Percentiles rank a stretch among this genome's conserved stretches.
These are phyloP conservation scores for Ciconia maguari DNA, from an alignment of 2,113 vertebrate species.

Conservation along the genomic window DNA sequence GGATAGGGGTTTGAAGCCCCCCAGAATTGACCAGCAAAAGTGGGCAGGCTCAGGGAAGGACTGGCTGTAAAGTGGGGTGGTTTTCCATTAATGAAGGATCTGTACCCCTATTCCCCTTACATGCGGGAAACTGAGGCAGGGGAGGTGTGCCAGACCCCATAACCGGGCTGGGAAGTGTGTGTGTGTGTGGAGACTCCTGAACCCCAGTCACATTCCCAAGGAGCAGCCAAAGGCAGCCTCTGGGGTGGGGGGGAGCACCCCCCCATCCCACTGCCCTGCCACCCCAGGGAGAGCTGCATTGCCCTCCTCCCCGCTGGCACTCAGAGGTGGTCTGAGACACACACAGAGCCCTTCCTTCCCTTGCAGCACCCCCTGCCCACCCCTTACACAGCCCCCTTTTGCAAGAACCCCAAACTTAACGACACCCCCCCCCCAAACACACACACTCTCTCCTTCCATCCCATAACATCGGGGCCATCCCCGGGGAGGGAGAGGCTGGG, in stretches of 20 bases:
- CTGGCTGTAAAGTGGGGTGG: neutral
- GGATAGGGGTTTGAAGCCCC: neutral
- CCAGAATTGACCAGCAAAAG: no score
- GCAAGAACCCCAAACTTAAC: neutral
- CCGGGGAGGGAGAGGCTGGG: neutral
- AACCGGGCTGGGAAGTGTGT: rapidly evolving
- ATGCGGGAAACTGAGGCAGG: neutral
- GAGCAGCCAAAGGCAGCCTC: neutral
- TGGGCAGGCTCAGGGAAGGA: neutral
- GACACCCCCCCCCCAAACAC: rapidly evolving
- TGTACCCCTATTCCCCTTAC: rapidly evolving
- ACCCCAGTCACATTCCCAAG: neutral
- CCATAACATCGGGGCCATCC: neutral
- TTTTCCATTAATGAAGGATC: neutral
- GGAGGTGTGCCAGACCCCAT: neutral
- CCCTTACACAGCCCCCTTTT: no score
- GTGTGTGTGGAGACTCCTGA: neutral
- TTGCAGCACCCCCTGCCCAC: neutral
- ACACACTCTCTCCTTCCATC: neutral
- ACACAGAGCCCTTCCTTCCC: neutral
- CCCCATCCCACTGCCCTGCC: neutral
- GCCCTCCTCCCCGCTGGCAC: neutral
- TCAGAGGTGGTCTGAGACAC: neutral
- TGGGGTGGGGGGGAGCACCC: rapidly evolving
- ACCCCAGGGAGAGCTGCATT: no score